Percentiles rank a stretch among this genome's conserved stretches.
phyloP scores from a whole-genome alignment of 2,113 vertebrate genomes.

The Aspidoscelis tigris region DNA sequence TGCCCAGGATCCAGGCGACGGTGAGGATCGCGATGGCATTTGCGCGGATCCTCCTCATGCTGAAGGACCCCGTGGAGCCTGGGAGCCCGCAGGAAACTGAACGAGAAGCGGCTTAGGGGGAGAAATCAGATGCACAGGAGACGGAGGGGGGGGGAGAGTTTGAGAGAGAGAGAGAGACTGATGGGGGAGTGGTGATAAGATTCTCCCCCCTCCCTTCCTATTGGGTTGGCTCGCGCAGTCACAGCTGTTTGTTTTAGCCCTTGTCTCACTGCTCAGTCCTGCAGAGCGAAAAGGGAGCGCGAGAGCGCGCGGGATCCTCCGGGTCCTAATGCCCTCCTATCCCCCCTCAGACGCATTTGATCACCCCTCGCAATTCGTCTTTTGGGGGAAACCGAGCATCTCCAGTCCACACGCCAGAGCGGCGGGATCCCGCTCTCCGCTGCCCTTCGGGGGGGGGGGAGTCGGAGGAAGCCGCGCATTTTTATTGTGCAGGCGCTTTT shows the following conservation, averaged over 20 bases:
- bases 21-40: constrained; percentile 98
- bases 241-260: constrained; percentile 72
- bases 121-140: background rate
- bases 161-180: background rate
- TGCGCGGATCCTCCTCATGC: constrained; percentile 96
- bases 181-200: constrained; percentile 12
- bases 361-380: background rate
- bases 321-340: constrained; percentile 78
- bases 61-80: constrained; percentile 73
- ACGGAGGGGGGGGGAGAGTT: background rate
- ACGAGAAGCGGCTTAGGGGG: constrained; percentile 19
- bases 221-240: constrained; percentile 50
- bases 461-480: background rate
- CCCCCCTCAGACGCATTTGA: background rate
- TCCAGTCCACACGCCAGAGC: background rate
- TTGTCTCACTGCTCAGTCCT: constrained; percentile 63
- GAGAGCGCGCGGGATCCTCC: constrained; percentile 64
- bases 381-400: background rate
- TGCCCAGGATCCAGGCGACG: constrained; percentile 97
- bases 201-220: background rate
- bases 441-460: too few relatives aligned
- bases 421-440: background rate
- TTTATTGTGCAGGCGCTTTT: background rate
- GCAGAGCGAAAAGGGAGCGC: constrained; percentile 65
- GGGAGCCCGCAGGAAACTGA: constrained; percentile 48